Conservation (phyloP, 2,113 vertebrate species). For the Crotophaga sulcirostris region DNA sequence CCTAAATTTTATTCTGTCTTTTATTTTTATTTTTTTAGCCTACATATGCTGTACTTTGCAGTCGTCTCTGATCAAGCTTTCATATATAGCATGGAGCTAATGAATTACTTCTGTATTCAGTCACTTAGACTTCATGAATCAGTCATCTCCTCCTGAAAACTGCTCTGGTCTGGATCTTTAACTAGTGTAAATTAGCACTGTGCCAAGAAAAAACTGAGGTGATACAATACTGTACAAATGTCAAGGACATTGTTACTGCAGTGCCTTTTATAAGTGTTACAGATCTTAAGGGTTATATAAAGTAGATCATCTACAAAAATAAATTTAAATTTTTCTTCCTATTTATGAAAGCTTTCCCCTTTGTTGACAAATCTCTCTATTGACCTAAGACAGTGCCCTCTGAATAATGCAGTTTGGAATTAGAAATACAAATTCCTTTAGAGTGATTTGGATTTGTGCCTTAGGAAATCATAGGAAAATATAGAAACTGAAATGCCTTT, state of each 20-base stretch:
- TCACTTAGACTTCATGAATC: slow-evolving; percentile 70
- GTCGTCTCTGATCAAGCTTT: slow-evolving; percentile 32
- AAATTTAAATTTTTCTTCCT: neutral
- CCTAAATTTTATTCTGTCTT: neutral
- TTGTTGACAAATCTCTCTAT: neutral
- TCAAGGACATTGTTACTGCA: neutral
- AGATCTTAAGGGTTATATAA: neutral
- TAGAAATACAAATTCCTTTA: neutral
- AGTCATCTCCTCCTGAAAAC: slow-evolving; percentile 65
- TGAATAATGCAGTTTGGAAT: neutral
- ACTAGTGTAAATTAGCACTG: slow-evolving; percentile 55
- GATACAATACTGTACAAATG: slow-evolving; percentile 30
- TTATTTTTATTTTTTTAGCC: neutral
- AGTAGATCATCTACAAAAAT: neutral
- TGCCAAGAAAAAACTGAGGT: slow-evolving; percentile 38
- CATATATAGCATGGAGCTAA: slow-evolving; percentile 22
- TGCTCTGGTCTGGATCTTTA: slow-evolving; percentile 63
- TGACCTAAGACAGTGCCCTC: neutral
- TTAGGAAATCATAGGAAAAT: neutral
- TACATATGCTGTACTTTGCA: neutral
- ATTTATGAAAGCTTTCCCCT: neutral
- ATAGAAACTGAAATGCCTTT: neutral
- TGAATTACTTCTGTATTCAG: slow-evolving; percentile 66
- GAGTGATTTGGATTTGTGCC: neutral
- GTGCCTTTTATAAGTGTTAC: neutral